Evolutionary conservation across 53 echinoderm and acorn worm genomes (phyloP).

Genomic region (Holothuria scabra): DNA sequence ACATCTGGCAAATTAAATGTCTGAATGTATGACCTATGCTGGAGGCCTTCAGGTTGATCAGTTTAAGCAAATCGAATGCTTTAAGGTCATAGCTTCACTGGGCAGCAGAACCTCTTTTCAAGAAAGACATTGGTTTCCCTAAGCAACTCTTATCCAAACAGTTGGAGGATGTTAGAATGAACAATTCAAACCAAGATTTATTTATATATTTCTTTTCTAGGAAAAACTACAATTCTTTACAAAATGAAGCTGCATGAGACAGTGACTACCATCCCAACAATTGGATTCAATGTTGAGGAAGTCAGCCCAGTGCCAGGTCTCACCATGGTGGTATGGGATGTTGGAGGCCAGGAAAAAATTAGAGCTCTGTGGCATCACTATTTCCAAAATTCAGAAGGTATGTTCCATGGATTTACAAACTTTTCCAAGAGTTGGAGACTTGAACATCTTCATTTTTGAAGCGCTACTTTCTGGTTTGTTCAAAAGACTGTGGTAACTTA

Average conservation of each 20-base stretch:
- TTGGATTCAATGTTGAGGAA: slow-evolving; percentile 82
- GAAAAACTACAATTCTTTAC: slow-evolving; percentile 81
- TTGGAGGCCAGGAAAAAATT: slow-evolving; percentile 81
- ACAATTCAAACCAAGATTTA: not conserved
- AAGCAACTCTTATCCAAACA: too few species aligned
- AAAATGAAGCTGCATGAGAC: slow-evolving; percentile 77
- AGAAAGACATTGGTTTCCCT: too few species aligned
- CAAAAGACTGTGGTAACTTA: too few species aligned
- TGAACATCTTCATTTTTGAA: too few species aligned
- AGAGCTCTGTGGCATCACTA: slow-evolving; percentile 76
- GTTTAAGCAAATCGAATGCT: too few species aligned
- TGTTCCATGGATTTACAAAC: not conserved
- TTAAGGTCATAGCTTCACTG: too few species aligned
- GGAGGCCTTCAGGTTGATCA: too few species aligned
- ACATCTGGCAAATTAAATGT: not conserved
- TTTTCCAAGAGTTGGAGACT: too few species aligned
- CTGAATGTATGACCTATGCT: too few species aligned
- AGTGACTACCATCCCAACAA: slow-evolving; percentile 78
- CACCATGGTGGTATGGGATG: slow-evolving; percentile 79
- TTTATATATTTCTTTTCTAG: slow-evolving; percentile 22
- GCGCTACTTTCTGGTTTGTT: too few species aligned
- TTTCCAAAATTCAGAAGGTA: slow-evolving; percentile 75
- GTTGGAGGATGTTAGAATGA: too few species aligned
- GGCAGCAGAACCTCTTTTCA: too few species aligned
- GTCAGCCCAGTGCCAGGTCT: slow-evolving; percentile 64